Evolutionary conservation across 2,113 vertebrate genomes (phyloP).

Genomic region (Hyla sarda): DNA sequence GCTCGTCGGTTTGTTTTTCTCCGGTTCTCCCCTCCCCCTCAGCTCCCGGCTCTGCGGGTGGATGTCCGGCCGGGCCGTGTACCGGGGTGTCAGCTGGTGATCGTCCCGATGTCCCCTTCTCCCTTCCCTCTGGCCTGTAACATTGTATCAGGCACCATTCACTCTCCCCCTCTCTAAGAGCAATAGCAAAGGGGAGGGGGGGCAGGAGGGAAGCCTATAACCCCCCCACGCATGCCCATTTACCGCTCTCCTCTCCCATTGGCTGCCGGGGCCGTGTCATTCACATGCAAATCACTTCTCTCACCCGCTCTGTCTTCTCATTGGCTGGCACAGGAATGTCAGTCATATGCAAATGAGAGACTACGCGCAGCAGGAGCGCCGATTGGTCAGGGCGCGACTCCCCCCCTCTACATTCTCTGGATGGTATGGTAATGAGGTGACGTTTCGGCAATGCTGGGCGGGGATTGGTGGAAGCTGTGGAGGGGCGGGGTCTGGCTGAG

Average conservation of each 20-base stretch:
- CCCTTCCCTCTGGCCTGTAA: conserved; percentile 36
- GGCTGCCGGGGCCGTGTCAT: conserved; percentile 40
- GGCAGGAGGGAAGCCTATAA: conserved; percentile 34
- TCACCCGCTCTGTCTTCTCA: conserved; percentile 9
- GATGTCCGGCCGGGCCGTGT: background rate
- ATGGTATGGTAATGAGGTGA: conserved; percentile 23
- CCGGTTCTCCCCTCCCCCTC: too few relatives aligned
- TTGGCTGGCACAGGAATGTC: conserved; percentile 55
- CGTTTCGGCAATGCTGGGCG: background rate
- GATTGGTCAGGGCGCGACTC: conserved; percentile 11
- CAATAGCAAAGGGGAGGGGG: background rate
- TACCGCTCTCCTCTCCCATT: conserved; percentile 49
- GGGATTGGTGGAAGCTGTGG: conserved; percentile 12
- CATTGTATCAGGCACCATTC: conserved; percentile 52
- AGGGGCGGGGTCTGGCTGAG: background rate
- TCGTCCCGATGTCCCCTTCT: background rate
- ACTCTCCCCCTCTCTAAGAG: conserved; percentile 45
- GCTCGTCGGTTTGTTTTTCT: background rate
- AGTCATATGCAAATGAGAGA: conserved; percentile 54
- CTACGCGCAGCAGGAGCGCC: background rate
- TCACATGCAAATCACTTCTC: conserved; percentile 50
- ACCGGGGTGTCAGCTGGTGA: background rate
- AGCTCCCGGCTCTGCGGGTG: too few relatives aligned
- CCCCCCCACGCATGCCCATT: conserved; percentile 55
- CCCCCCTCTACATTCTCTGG: background rate